phyloP scores from a whole-genome alignment of 2,797 vertebrate genomes.

The Chaenodraco wilsoni region DNA sequence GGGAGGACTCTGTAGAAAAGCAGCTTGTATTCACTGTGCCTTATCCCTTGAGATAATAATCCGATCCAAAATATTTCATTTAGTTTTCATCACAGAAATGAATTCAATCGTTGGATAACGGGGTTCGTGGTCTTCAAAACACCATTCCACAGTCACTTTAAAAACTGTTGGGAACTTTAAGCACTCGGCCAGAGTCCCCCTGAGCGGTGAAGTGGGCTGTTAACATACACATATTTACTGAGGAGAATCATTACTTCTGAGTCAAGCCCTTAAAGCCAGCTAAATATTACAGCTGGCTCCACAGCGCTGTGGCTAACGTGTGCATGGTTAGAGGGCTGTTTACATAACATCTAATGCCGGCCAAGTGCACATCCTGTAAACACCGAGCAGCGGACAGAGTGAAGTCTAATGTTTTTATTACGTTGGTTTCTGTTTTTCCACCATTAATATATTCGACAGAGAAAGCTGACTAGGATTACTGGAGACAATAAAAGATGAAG shows the following conservation, averaged over 20 bases:
- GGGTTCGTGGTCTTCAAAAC: too few species aligned
- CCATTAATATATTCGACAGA: not conserved
- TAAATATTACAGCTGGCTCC: slow-evolving; percentile 41
- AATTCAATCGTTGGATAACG: too few species aligned
- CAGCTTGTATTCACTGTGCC: too few species aligned
- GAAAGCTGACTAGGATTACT: not conserved
- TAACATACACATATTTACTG: slow-evolving; percentile 49
- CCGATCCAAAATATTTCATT: too few species aligned
- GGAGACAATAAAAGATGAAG: not conserved
- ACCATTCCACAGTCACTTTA: not conserved
- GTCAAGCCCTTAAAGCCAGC: slow-evolving; percentile 29
- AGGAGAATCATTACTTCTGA: slow-evolving; percentile 17
- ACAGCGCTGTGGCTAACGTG: not conserved
- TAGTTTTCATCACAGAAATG: too few species aligned
- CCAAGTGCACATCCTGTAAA: slow-evolving; percentile 36
- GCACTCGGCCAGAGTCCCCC: not conserved
- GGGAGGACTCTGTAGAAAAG: too few species aligned
- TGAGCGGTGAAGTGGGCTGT: slow-evolving; percentile 30
- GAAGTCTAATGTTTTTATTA: not conserved
- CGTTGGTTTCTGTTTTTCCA: not conserved
- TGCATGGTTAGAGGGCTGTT: slow-evolving; percentile 23
- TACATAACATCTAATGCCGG: slow-evolving; percentile 26
- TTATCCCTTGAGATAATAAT: too few species aligned
- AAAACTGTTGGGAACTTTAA: not conserved
- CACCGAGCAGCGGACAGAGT: not conserved